phyloP scores from a whole-genome alignment of 53 echinoderm and acorn worm genomes.

The Astropecten irregularis region DNA sequence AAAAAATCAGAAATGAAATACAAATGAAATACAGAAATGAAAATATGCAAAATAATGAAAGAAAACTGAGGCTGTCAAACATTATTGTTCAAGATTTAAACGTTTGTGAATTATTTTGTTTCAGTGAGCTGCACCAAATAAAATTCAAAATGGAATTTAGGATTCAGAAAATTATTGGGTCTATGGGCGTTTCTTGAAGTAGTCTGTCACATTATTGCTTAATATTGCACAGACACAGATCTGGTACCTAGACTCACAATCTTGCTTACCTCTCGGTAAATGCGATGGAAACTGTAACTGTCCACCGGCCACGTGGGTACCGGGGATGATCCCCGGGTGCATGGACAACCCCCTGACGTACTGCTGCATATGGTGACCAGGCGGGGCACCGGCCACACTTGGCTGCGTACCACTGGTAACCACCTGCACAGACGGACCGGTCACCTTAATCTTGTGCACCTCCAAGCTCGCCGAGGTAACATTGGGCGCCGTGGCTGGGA shows the following conservation, averaged over 20 bases:
- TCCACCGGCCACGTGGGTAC: conserved; percentile 32
- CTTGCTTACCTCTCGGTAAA: conserved; percentile 67
- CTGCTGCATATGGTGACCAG: conserved; percentile 24
- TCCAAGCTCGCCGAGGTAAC: not conserved
- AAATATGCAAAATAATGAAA: no score
- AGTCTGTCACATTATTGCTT: no score
- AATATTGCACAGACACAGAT: no score
- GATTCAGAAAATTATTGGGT: no score
- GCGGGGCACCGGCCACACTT: not conserved
- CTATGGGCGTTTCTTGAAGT: no score
- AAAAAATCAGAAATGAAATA: not conserved
- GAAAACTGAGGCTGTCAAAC: no score
- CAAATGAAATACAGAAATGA: no score
- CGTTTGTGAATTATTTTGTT: no score
- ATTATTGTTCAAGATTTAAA: no score
- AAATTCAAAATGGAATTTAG: no score
- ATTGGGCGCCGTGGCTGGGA: not conserved
- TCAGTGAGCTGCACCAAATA: no score
- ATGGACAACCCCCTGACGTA: conserved; percentile 17
- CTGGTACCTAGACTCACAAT: no score
- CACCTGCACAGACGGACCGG: not conserved
- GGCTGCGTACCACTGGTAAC: conserved; percentile 28
- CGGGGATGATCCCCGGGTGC: conserved; percentile 18
- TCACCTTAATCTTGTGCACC: conserved; percentile 14
- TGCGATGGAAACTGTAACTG: conserved; percentile 54